A percentile compares a stretch with the other conserved stretches of the same genome.
Conservation (phyloP, 2,113 vertebrate species). For the Poeciliopsis occidentalis region DNA sequence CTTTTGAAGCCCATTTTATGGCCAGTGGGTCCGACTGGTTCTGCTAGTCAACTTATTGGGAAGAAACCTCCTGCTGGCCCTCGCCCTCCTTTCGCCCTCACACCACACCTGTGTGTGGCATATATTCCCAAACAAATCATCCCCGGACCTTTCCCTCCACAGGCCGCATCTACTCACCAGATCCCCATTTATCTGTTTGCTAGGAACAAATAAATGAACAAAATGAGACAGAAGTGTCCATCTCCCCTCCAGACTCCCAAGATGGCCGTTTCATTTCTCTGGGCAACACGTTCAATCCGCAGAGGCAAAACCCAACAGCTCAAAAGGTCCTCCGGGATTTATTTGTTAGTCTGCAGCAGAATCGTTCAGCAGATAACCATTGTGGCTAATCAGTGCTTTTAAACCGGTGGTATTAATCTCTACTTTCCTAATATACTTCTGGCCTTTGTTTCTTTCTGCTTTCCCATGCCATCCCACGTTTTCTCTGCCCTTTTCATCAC, state of each 20-base stretch:
- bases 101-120: not conserved
- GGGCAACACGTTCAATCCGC: too few species aligned
- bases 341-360: not conserved
- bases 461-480: not conserved
- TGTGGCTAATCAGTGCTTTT: not conserved
- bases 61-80: not conserved
- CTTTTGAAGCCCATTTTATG: too few species aligned
- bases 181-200: not conserved
- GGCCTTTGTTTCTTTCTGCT: not conserved
- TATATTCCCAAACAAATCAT: not conserved
- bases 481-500: slow-evolving; percentile 2
- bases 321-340: not conserved
- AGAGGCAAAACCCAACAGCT: too few species aligned
- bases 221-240: not conserved
- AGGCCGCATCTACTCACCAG: not conserved
- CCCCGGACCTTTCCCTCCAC: not conserved
- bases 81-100: not conserved
- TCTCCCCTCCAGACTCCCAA: not conserved
- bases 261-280: too few species aligned
- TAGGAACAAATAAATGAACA: not conserved
- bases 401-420: not conserved
- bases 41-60: not conserved
- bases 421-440: not conserved
- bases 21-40: too few species aligned
- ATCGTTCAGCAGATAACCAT: too few species aligned